Evolutionary conservation across 2,113 vertebrate genomes (phyloP), one percentile per base, ranked within the genome.

Genomic region (Indicator maculatus): DNA sequence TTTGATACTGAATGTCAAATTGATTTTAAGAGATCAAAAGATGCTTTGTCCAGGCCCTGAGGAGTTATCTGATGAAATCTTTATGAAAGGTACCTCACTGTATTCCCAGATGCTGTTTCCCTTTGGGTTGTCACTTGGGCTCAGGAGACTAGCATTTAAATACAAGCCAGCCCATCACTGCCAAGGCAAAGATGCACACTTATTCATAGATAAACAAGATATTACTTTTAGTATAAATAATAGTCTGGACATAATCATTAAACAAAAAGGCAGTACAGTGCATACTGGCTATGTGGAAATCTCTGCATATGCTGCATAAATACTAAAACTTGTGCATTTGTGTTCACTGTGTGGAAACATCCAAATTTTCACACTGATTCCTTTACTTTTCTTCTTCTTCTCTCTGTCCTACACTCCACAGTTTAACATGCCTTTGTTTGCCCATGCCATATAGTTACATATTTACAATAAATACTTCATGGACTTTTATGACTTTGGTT

Each of bases 11-110:
- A 93, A 75, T 50, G 65, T 21, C 84, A 88, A 74, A 85, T 31
- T 80, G 82, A 91, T 89, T 91, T 93, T 21, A 71, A 89, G 60
- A 83, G 56, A 93, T 67, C 78, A 85, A 86, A 91, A 64, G n/a
- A 58, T 19, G 33, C 27, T 61, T 74, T 83, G 47, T 41, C 41
- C n/a, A 87, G 67, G 31, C 61, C 52, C 41, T 5, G 4, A 88
- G 82, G 69, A 91, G 10, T 18, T 63, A 60, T 58, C 14, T 72
- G 28, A 84, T 1, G 2, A 80, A 93, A 78, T 71, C 56, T 63
- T 77, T 83, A 44, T 50, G 31, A 86, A 89, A 83, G 38, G 28
- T 47, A 83, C 15, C 33, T 83, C 8, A 0, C 0, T 60, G 74
- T 39, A 77, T 71, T 86, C 77, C 38, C 80, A 41, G 44, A 73